A percentile compares a stretch with the other conserved stretches of the same genome.
These are phyloP conservation scores for Staurois parvus DNA, from an alignment of 2,797 vertebrate species.

Conservation along the genomic window DNA sequence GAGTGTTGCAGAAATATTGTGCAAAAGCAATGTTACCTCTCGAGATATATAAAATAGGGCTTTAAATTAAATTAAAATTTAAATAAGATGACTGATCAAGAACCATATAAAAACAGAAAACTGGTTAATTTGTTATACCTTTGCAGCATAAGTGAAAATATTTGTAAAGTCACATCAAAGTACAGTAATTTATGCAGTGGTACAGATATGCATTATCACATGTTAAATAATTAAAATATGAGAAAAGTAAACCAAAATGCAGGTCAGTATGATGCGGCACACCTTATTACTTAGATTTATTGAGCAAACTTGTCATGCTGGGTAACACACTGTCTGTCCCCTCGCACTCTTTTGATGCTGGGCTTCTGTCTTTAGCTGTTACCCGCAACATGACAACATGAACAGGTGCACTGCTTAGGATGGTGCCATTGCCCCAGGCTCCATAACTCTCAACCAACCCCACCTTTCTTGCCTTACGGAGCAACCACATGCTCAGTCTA, in stretches of 20 bases:
- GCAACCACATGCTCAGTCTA: constrained; percentile 74
- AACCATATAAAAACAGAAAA: neutral
- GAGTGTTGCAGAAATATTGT: too few relatives aligned
- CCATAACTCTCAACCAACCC: constrained; percentile 65
- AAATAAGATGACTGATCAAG: neutral
- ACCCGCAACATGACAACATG: constrained; percentile 51
- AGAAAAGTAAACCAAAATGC: neutral
- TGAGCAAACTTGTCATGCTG: constrained; percentile 39
- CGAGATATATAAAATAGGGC: too few relatives aligned
- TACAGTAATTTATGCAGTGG: neutral
- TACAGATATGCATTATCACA: neutral
- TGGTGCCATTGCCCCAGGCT: constrained; percentile 55
- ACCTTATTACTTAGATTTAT: neutral
- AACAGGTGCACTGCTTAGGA: constrained; percentile 65
- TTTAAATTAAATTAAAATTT: too few relatives aligned
- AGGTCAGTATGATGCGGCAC: neutral
- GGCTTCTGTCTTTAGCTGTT: constrained; percentile 48
- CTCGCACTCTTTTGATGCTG: constrained; percentile 35
- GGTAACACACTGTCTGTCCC: constrained; percentile 39
- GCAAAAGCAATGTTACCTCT: too few relatives aligned
- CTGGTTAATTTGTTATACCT: neutral
- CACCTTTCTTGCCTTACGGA: constrained; percentile 80
- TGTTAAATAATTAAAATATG: too few relatives aligned
- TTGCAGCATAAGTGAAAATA: neutral
- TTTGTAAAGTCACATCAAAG: neutral